Evolutionary conservation across 2,888 invertebrate genomes (phyloP), one percentile per base, ranked within the genome.

Genomic region (Oscheius myriophilus): DNA sequence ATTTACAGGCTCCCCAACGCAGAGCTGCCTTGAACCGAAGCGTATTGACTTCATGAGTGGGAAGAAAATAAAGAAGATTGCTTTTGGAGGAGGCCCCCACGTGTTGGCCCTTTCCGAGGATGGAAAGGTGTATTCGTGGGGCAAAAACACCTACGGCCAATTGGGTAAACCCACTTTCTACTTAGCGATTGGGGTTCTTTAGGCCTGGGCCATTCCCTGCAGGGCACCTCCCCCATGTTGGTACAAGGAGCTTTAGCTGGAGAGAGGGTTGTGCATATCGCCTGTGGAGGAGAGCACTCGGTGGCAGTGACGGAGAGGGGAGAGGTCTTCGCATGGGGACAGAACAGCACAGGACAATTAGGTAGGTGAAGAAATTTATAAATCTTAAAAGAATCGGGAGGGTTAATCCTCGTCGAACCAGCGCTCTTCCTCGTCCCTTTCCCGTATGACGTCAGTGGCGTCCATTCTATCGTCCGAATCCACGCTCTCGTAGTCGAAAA

Each of bases 311-410:
- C 90, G 1, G 84, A 85, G 26, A 89, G 90, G 41, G 91, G 91
- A 67, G 90, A 91, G 87, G 89, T 91, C 12, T 90, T 87, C 82
- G 89, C 90, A 1, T 91, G 90, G 90, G 91, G 91, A 7, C 90
- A 90, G 83, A 91, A 91, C 79, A 89, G 89, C 78, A 90, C 89
- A 78, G 90, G 90, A 1, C 90, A 91, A 87, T 88, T 90, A 4
- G 68, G 63, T 64, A 21, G n/a, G 59, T 49, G 12, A 23, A 11
- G 14, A n/a, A 57, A 33, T 23, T 58, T 43, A 58, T n/a, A 9
- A 33, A 33, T 33, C 33, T 33, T 33, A 3, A 3, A 9, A 33
- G 33, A 3, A n/a, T 9, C 3, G 33, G 4, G 12, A 12, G n/a
- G 14, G 14, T 59, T 71, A 79, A 69, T 83, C 82, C 9, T 80